These are phyloP conservation scores for Ormyrus rosae DNA, from an alignment of 2,888 invertebrate genomes.

Conservation along the genomic window DNA sequence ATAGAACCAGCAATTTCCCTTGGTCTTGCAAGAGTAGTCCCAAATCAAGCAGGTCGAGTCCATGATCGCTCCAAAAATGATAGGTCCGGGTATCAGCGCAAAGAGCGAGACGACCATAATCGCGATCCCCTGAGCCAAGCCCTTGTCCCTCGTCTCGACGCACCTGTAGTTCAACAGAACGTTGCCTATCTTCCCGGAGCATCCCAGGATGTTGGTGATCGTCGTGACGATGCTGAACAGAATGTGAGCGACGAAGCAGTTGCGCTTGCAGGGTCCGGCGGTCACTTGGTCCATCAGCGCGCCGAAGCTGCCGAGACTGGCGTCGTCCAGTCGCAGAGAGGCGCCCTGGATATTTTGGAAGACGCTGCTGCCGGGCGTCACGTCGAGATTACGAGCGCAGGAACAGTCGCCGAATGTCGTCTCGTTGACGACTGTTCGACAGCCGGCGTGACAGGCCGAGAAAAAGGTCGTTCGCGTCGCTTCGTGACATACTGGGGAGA, in stretches of 20 bases:
- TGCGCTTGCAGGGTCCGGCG: conserved; percentile 71
- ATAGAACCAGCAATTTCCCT: conserved; percentile 83
- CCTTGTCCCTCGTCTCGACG: conserved; percentile 80
- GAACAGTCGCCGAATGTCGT: conserved; percentile 69
- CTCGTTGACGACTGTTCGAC: conserved; percentile 73
- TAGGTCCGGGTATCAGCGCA: conserved; percentile 83
- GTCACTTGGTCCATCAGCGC: conserved; percentile 61
- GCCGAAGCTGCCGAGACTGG: background rate
- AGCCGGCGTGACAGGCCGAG: conserved; percentile 87
- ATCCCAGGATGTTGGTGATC: conserved; percentile 79
- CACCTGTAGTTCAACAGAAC: conserved; percentile 82
- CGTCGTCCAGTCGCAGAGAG: conserved; percentile 9
- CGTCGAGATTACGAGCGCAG: conserved; percentile 60
- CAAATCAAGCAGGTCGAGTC: conserved; percentile 83
- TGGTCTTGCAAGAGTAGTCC: conserved; percentile 81
- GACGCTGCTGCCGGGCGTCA: background rate
- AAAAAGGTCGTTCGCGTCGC: conserved; percentile 80
- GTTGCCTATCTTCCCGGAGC: conserved; percentile 83
- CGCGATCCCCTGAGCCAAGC: conserved; percentile 81
- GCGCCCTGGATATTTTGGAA: conserved; percentile 14
- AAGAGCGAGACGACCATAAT: conserved; percentile 80
- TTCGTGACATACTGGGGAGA: conserved; percentile 82
- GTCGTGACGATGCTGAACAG: conserved; percentile 77
- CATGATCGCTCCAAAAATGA: conserved; percentile 82
- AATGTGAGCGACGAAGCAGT: conserved; percentile 73